Evolutionary conservation across 2,113 vertebrate genomes (phyloP).

Genomic region (Petrocephalus microphthalmus): DNA sequence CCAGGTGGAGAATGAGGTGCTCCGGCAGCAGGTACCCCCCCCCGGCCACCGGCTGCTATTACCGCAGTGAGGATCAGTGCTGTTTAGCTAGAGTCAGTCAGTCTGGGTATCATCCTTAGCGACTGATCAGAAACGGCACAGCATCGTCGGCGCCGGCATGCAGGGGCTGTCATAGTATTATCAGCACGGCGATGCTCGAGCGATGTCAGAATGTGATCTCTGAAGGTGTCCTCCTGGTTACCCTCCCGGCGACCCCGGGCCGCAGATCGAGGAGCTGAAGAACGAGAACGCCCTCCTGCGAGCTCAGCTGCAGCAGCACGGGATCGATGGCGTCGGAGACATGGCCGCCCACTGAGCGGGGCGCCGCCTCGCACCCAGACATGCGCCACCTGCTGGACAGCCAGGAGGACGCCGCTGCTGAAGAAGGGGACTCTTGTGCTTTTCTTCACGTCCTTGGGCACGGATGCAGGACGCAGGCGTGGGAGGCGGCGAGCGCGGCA

Average conservation of each 20-base stretch:
- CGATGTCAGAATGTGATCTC: background rate
- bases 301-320: constrained; percentile 83
- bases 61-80: no score
- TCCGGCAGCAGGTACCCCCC: constrained; percentile 72
- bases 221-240: background rate
- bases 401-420: background rate
- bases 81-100: no score
- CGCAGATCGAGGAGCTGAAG: constrained; percentile 80
- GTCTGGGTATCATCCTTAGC: background rate
- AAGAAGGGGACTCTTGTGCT: background rate
- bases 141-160: background rate
- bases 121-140: background rate
- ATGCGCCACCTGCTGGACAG: constrained; percentile 10
- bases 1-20: constrained; percentile 80
- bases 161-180: background rate
- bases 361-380: background rate
- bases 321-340: constrained; percentile 75
- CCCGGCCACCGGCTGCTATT: background rate
- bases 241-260: background rate
- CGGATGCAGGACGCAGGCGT: background rate
- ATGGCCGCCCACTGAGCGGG: constrained; percentile 64
- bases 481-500: background rate
- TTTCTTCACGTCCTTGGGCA: background rate
- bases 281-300: constrained; percentile 83
- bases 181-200: background rate